Percentiles rank a stretch among this genome's conserved stretches.
Conservation (phyloP, 1,140 invertebrate species). For the Dinothrombium tinctorium region DNA sequence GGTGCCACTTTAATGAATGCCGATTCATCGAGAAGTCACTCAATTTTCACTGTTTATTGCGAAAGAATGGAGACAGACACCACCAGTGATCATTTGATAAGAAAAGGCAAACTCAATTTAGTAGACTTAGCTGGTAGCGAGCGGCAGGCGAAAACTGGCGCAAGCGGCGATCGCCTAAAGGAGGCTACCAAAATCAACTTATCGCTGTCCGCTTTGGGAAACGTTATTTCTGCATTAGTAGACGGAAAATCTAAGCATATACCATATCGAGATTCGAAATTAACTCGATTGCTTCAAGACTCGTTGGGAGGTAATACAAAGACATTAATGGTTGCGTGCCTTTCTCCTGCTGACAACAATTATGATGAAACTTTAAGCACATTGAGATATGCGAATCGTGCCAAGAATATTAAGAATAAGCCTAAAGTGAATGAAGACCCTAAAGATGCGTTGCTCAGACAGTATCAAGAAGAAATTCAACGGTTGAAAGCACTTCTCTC, state of each 20-base stretch:
- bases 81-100: slow-evolving; percentile 12
- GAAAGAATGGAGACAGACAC: slow-evolving; percentile 43
- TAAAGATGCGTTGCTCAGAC: slow-evolving; percentile 60
- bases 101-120: slow-evolving; percentile 53
- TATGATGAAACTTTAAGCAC: slow-evolving; percentile 76
- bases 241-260: slow-evolving; percentile 71
- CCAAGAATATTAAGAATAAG: slow-evolving; percentile 80
- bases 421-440: slow-evolving; percentile 81
- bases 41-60: slow-evolving; percentile 68
- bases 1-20: slow-evolving; percentile 65
- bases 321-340: slow-evolving; percentile 77
- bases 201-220: slow-evolving; percentile 73
- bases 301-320: slow-evolving; percentile 84
- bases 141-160: slow-evolving; percentile 58
- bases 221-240: slow-evolving; percentile 78
- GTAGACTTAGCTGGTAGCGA: slow-evolving; percentile 76
- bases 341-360: slow-evolving; percentile 66
- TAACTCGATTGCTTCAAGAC: slow-evolving; percentile 65
- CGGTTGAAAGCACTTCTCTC: slow-evolving; percentile 35
- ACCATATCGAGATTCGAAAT: slow-evolving; percentile 72
- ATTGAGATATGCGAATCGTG: slow-evolving; percentile 55
- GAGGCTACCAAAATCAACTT: slow-evolving; percentile 88
- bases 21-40: slow-evolving; percentile 59
- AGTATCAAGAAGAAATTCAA: slow-evolving; percentile 68
- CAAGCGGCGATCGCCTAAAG: slow-evolving; percentile 58